Percentiles rank a stretch among this genome's conserved stretches.
Evolutionary conservation across 2,797 vertebrate species (phyloP).

Genomic region (Neoniphon sammara): DNA sequence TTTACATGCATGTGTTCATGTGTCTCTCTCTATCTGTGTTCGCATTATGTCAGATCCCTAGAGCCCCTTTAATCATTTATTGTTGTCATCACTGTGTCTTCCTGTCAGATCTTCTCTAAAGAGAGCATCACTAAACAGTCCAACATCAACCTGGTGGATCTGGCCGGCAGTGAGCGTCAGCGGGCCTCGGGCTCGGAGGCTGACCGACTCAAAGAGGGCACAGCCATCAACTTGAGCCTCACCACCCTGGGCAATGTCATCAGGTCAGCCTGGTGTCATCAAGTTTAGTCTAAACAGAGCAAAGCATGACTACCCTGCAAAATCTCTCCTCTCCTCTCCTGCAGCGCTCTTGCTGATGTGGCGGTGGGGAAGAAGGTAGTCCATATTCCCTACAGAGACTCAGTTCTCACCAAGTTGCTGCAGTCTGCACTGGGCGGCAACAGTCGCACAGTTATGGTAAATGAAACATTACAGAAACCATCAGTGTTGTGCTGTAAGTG

Average conservation of each 20-base stretch:
- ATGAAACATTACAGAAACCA: background rate
- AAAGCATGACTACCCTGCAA: no score
- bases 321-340: slow-evolving; percentile 7
- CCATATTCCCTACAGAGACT: slow-evolving; percentile 91
- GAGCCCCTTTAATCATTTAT: background rate
- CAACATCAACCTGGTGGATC: slow-evolving; percentile 89
- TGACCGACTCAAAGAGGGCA: slow-evolving; percentile 89
- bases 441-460: slow-evolving; percentile 91
- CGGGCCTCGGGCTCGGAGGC: slow-evolving; percentile 88
- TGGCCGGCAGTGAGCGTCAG: slow-evolving; percentile 91
- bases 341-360: slow-evolving; percentile 87
- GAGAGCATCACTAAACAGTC: slow-evolving; percentile 89
- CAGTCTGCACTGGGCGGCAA: slow-evolving; percentile 93
- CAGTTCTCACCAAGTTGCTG: slow-evolving; percentile 89
- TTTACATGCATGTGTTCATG: background rate
- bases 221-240: slow-evolving; percentile 90
- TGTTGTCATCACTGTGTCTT: slow-evolving; percentile 10
- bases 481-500: no score
- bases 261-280: slow-evolving; percentile 77
- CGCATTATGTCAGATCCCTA: background rate
- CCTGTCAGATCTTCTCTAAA: slow-evolving; percentile 86
- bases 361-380: slow-evolving; percentile 85
- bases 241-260: slow-evolving; percentile 92
- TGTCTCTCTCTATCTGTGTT: background rate
- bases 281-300: background rate